Percentiles rank a stretch among this genome's conserved stretches.
Conservation (phyloP, 2,888 invertebrate genomes). For the Nezara viridula region DNA sequence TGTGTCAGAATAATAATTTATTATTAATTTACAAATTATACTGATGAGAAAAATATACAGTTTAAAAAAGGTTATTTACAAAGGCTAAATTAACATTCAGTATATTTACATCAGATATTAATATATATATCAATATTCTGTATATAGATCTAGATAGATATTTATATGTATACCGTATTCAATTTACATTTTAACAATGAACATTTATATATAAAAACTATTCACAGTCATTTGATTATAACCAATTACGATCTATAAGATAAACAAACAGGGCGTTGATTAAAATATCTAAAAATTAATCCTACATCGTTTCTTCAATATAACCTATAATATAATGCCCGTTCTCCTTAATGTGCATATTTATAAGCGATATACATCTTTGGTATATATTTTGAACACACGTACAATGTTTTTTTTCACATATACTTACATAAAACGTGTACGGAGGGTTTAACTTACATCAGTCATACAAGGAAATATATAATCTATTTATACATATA, state of each 20-base stretch:
- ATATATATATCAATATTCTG: slow-evolving; percentile 57
- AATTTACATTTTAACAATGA: slow-evolving; percentile 63
- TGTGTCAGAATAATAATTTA: not conserved
- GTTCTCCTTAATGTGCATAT: slow-evolving; percentile 11
- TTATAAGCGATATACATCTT: slow-evolving; percentile 54
- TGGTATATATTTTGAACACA: slow-evolving; percentile 57
- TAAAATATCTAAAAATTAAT: slow-evolving; percentile 52
- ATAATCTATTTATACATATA: slow-evolving; percentile 43
- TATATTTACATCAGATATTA: slow-evolving; percentile 62
- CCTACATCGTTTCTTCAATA: not conserved
- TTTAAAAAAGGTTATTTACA: not conserved
- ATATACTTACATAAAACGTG: slow-evolving; percentile 20
- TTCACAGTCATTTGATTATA: slow-evolving; percentile 64
- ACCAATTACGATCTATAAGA: slow-evolving; percentile 54
- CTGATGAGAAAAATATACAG: not conserved
- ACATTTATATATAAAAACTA: slow-evolving; percentile 64
- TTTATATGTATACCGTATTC: slow-evolving; percentile 54
- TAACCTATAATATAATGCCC: not conserved
- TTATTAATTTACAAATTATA: not conserved
- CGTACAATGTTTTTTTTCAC: slow-evolving; percentile 13
- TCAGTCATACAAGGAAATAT: slow-evolving; percentile 52
- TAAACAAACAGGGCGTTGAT: slow-evolving; percentile 52
- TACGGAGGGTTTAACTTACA: slow-evolving; percentile 52
- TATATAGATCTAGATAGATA: slow-evolving; percentile 58
- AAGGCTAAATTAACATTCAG: slow-evolving; percentile 34